Evolutionary conservation across 2,113 vertebrate species (phyloP).

Genomic region (Cygnus atratus): DNA sequence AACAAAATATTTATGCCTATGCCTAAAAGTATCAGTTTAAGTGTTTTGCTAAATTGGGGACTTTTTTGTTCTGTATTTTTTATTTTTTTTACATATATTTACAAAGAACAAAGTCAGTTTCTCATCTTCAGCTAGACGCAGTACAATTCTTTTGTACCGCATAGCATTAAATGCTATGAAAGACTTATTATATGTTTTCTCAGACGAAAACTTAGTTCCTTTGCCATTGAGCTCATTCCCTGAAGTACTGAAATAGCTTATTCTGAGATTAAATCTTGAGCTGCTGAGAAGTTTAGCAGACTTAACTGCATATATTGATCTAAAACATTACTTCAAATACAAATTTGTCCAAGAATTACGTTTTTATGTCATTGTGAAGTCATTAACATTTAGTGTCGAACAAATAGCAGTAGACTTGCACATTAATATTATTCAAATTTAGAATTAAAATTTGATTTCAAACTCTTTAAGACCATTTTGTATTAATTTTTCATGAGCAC

Average conservation of each 20-base stretch:
- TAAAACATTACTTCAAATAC: conserved; percentile 27
- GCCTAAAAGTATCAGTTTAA: not conserved
- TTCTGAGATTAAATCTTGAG: conserved; percentile 12
- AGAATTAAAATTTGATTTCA: conserved; percentile 37
- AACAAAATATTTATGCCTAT: not conserved
- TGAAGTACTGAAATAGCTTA: conserved; percentile 13
- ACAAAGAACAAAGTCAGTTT: not conserved
- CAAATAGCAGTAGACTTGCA: not conserved
- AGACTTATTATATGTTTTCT: not conserved
- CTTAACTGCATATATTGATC: conserved; percentile 31
- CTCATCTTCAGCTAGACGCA: not conserved
- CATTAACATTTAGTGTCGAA: conserved; percentile 15
- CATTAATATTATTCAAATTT: conserved; percentile 33
- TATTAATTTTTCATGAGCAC: conserved; percentile 46
- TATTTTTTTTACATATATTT: not conserved
- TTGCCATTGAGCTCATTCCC: not conserved
- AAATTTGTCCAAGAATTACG: conserved; percentile 36
- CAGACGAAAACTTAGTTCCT: not conserved
- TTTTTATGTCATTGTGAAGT: conserved; percentile 10
- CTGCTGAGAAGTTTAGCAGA: not conserved
- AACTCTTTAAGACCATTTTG: not conserved
- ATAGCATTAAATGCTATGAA: not conserved
- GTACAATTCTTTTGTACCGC: not conserved
- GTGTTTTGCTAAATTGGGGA: not conserved
- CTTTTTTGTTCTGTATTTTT: not conserved